Evolutionary conservation across 2,888 invertebrate genomes (phyloP).

Genomic region (Salticus scenicus): DNA sequence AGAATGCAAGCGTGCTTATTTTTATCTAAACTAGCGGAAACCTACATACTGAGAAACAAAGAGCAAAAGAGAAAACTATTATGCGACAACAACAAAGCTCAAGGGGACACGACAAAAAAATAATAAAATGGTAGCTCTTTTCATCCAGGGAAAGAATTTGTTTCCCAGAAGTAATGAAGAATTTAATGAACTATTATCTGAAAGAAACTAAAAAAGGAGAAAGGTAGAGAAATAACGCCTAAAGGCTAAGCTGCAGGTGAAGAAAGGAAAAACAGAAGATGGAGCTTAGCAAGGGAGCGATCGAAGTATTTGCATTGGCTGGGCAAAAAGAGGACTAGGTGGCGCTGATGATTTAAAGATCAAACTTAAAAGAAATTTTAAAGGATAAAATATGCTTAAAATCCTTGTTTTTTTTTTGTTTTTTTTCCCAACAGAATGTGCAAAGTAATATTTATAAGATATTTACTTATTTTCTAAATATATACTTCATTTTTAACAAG

Average conservation of each 20-base stretch:
- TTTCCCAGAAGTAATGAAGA: constrained; percentile 64
- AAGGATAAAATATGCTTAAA: no score
- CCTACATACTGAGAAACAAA: constrained; percentile 13
- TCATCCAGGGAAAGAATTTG: constrained; percentile 25
- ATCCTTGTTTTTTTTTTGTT: no score
- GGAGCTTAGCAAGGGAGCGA: not conserved
- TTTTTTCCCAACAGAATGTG: no score
- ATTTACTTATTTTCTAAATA: no score
- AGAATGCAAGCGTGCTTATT: not conserved
- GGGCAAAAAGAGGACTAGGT: constrained; percentile 23
- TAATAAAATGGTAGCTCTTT: not conserved
- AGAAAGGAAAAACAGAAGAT: constrained; percentile 37
- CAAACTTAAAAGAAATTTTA: no score
- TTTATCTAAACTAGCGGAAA: not conserved
- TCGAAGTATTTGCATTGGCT: constrained; percentile 60
- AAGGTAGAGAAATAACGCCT: constrained; percentile 55
- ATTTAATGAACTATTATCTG: constrained; percentile 69
- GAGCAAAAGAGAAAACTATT: constrained; percentile 34
- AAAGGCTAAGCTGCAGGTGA: constrained; percentile 7
- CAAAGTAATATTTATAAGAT: no score
- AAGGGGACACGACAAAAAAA: constrained; percentile 27
- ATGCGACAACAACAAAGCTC: constrained; percentile 60
- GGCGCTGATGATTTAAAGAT: no score
- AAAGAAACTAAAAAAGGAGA: constrained; percentile 48
- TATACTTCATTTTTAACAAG: no score